Base-by-base conservation (phyloP, 2,797 vertebrate genomes). In the Sebastes steindachneri region DNA sequence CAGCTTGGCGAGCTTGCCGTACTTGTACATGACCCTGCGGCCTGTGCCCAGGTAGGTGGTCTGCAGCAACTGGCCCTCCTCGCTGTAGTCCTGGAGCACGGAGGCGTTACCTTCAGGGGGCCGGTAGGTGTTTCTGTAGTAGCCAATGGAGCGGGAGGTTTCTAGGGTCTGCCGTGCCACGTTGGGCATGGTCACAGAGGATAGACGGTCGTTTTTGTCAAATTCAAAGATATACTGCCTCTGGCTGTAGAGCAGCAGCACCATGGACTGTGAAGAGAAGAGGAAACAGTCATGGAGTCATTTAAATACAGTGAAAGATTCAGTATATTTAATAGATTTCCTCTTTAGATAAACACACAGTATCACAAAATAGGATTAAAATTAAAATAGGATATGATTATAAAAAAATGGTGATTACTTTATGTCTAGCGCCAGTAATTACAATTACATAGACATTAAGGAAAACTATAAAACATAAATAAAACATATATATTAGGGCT, bases 151-250 rank as follows among this genome's bases (percentile, higher is more conserved):
- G 81, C 98, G 97, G 48, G 97, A 96, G 64, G 98, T 99, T 92
- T 99, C 98, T 65, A 99, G 92, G 0, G 96, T 99, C 93, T 98
- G 97, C 12, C 98, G 96, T 15, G 98, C 99, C 80, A 99, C 98
- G 0, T 99, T 99, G 88, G 99, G 99, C 99, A 99, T 99, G 1
- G 98, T 99, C 88, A 99, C 98, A 0, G 98, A 99, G 4, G 97
- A 98, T 6, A 99, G 96, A 1, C 97, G 96, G 88, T 99, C 97
- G 0, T 99, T 99, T 94, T 98, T 98, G 93, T 99, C 99, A 53
- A 99, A 99, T 87, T 99, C 98, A 51, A 99, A 99, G 94, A 99
- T 99, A 79, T 99, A 99, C 84, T 99, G 99, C 77, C 98, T 95
- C 92, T 99, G 98, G 93, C 98, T 99, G 90, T 98, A 97, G 57